Evolutionary conservation across 2,888 invertebrate species (phyloP).

Genomic region (Clunio marinus): DNA sequence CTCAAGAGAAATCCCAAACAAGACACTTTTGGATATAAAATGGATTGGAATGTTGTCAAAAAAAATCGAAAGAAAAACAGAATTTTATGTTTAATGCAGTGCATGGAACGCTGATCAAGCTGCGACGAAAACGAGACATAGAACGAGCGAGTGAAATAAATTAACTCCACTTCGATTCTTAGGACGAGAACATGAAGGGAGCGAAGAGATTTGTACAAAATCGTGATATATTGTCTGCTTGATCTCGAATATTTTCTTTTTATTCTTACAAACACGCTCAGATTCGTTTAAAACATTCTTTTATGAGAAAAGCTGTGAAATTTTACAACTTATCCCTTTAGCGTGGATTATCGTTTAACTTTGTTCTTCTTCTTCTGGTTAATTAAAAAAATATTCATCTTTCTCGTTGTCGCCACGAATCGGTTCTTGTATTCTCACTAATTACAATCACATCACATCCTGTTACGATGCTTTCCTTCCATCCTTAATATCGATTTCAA

Average conservation of each 20-base stretch:
- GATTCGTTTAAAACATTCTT: background rate
- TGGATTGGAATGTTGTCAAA: constrained; percentile 8
- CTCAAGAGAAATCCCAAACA: background rate
- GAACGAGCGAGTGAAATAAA: constrained; percentile 1
- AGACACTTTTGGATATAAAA: background rate
- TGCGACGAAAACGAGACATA: background rate
- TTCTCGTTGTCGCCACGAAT: background rate
- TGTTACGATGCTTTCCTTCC: background rate
- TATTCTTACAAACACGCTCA: constrained; percentile 4
- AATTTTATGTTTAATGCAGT: too few relatives aligned
- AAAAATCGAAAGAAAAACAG: too few relatives aligned
- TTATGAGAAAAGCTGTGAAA: background rate
- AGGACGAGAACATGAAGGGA: constrained; percentile 9
- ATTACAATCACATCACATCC: constrained; percentile 28
- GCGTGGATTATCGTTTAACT: background rate
- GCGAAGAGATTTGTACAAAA: constrained; percentile 18
- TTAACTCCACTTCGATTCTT: constrained; percentile 2
- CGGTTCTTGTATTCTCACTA: constrained; percentile 7
- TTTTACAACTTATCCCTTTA: background rate
- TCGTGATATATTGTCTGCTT: constrained; percentile 25
- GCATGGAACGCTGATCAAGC: background rate
- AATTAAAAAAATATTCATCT: constrained; percentile 23
- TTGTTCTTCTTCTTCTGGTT: background rate
- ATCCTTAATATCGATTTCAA: background rate
- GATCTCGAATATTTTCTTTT: background rate